Evolutionary conservation across 37 sponge, comb jelly and placozoan genomes (phyloP).

Genomic region (Ephydatia muelleri): DNA sequence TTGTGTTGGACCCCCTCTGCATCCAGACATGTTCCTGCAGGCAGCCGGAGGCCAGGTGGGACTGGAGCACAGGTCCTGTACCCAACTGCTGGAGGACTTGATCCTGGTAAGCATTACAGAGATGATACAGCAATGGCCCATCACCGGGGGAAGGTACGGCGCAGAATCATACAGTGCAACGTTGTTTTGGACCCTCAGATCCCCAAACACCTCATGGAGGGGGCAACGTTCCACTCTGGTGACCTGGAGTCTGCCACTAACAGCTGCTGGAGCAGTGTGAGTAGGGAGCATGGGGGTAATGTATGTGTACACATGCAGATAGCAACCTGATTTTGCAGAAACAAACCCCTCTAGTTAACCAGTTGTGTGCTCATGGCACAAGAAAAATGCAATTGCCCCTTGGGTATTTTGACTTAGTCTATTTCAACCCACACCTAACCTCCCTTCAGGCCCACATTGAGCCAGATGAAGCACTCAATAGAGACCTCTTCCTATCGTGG

Average conservation of each 20-base stretch:
- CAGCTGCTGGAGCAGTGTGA: constrained; percentile 52
- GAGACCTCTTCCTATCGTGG: constrained; percentile 65
- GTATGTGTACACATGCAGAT: not conserved
- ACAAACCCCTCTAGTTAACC: no score
- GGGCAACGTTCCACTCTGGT: constrained; percentile 21
- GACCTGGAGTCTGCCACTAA: constrained; percentile 26
- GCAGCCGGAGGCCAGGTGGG: constrained; percentile 16
- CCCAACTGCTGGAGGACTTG: constrained; percentile 33
- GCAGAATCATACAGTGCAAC: no score
- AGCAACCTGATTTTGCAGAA: not conserved
- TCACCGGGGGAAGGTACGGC: no score
- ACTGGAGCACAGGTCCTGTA: constrained; percentile 25
- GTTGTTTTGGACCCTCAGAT: constrained; percentile 18
- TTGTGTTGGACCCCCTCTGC: not conserved
- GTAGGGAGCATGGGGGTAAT: not conserved
- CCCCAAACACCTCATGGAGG: constrained; percentile 46
- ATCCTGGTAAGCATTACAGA: constrained; percentile 33
- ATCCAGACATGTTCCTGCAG: constrained; percentile 44
- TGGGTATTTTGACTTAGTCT: no score
- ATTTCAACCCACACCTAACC: not conserved
- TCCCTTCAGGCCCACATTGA: not conserved
- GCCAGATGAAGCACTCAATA: constrained; percentile 10
- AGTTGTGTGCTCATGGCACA: no score
- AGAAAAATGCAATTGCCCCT: no score
- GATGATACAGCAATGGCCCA: no score